A percentile compares a stretch with the other conserved stretches of the same genome.
phyloP scores from a whole-genome alignment of 2,888 invertebrate species.

The Tetragonula carbonaria region DNA sequence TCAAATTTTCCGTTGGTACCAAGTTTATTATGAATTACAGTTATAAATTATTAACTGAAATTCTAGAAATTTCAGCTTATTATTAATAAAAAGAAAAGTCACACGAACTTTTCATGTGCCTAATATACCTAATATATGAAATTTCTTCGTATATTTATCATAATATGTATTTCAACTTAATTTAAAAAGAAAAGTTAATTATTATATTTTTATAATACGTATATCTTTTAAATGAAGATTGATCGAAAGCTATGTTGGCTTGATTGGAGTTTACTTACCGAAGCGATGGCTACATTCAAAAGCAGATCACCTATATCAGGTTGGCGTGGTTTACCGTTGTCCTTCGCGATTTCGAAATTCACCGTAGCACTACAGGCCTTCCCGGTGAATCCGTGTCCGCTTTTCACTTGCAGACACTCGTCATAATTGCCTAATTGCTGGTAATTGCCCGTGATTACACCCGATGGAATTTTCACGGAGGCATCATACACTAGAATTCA shows the following conservation, averaged over 20 bases:
- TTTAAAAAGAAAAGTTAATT: background rate
- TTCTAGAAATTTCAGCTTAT: too few relatives aligned
- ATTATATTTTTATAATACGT: background rate
- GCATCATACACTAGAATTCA: constrained; percentile 89
- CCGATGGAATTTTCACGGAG: constrained; percentile 89
- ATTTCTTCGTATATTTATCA: background rate
- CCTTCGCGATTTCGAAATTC: constrained; percentile 76
- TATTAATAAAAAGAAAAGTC: too few relatives aligned
- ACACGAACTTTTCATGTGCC: too few relatives aligned
- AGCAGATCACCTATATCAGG: constrained; percentile 74
- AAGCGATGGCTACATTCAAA: constrained; percentile 70
- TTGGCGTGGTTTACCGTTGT: constrained; percentile 35
- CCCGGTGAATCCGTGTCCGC: constrained; percentile 85
- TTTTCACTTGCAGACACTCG: constrained; percentile 87
- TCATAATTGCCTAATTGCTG: constrained; percentile 91
- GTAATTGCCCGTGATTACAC: constrained; percentile 88
- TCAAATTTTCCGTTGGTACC: too few relatives aligned
- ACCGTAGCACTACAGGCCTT: constrained; percentile 89
- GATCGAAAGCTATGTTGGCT: too few relatives aligned
- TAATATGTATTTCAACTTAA: background rate
- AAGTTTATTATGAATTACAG: too few relatives aligned
- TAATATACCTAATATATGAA: too few relatives aligned
- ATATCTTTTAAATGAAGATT: background rate
- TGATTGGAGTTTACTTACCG: constrained; percentile 68
- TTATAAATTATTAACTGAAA: too few relatives aligned